These are phyloP conservation scores for Oxytorus armatus DNA, from an alignment of 2,888 invertebrate species.

Conservation along the genomic window DNA sequence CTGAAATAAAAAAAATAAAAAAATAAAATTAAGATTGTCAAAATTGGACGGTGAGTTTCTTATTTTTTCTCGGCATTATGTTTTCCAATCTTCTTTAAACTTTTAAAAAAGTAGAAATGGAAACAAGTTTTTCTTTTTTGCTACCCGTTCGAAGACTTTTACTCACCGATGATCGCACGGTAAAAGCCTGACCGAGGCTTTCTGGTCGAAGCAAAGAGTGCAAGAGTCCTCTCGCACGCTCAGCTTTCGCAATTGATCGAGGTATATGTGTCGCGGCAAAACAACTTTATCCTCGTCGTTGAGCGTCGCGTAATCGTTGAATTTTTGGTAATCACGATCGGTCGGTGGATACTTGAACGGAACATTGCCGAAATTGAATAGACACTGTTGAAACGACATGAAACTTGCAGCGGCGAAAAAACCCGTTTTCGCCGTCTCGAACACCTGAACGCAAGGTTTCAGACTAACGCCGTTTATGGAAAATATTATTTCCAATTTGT, in stretches of 20 bases:
- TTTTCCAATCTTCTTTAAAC: too few relatives aligned
- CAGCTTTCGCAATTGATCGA: conserved; percentile 90
- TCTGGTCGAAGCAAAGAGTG: conserved; percentile 93
- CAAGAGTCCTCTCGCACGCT: conserved; percentile 94
- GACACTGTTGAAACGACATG: conserved; percentile 98
- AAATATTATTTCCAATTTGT: conserved; percentile 90
- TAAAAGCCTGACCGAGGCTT: conserved; percentile 90
- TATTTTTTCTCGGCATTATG: too few relatives aligned
- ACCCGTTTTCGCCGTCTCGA: conserved; percentile 92
- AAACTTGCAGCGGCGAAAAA: conserved; percentile 98
- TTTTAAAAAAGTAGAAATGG: background rate
- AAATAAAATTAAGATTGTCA: background rate
- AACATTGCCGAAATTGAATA: conserved; percentile 95
- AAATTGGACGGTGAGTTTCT: conserved; percentile 15
- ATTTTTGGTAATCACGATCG: conserved; percentile 88
- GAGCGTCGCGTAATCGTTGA: conserved; percentile 92
- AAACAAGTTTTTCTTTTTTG: too few relatives aligned
- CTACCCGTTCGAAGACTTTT: background rate
- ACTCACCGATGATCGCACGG: conserved; percentile 94
- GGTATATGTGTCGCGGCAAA: conserved; percentile 92
- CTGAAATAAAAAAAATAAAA: conserved; percentile 83
- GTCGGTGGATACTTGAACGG: conserved; percentile 92
- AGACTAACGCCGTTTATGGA: conserved; percentile 92
- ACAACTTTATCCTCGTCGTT: conserved; percentile 92
- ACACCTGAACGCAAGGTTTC: conserved; percentile 90